phyloP scores from a whole-genome alignment of 2,113 vertebrate genomes.

The Apteryx owenii region DNA sequence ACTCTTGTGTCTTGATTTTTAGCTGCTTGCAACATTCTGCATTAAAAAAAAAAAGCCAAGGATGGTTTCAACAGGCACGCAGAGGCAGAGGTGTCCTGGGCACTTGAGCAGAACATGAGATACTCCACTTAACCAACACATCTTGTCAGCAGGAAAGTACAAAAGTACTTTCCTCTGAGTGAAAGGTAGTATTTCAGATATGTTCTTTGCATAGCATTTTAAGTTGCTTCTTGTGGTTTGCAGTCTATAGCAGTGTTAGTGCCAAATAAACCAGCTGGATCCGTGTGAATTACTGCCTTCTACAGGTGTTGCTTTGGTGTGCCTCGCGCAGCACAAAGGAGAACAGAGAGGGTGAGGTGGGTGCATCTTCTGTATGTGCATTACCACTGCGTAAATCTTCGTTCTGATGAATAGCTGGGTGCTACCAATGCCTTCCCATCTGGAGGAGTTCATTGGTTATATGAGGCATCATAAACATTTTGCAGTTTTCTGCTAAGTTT shows the following conservation, averaged over 20 bases:
- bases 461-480: not conserved
- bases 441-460: too few relatives aligned
- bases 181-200: not conserved
- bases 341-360: not conserved
- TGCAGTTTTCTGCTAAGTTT: not conserved
- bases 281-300: not conserved
- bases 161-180: not conserved
- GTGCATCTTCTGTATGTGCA: too few relatives aligned
- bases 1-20: not conserved
- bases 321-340: not conserved
- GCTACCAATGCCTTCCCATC: not conserved
- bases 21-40: not conserved
- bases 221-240: not conserved
- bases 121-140: too few relatives aligned
- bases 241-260: fast-evolving
- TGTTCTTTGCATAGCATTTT: fast-evolving
- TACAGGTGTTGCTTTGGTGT: not conserved
- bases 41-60: not conserved
- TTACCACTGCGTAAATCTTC: too few relatives aligned
- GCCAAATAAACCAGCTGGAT: not conserved
- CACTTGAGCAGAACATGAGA: not conserved
- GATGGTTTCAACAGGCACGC: not conserved
- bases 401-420: not conserved
- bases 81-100: not conserved
- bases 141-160: not conserved